Conservation (phyloP, 1,140 invertebrate genomes). For the Papilio helenus region DNA sequence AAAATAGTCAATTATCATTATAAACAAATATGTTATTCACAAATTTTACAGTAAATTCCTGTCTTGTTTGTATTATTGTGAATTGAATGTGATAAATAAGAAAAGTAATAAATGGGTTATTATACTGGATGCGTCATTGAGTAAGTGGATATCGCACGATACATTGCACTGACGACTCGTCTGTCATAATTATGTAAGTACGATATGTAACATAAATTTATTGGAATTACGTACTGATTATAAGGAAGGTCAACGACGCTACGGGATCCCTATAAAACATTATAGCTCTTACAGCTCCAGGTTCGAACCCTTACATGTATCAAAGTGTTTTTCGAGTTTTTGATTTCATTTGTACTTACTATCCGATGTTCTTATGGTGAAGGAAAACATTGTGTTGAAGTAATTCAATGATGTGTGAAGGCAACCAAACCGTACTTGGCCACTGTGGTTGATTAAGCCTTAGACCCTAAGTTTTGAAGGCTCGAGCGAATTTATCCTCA, state of each 20-base stretch:
- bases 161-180: not conserved
- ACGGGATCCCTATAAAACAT: not conserved
- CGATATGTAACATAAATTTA: slow-evolving; percentile 1
- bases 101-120: slow-evolving; percentile 31
- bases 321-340: no score
- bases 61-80: not conserved
- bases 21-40: not conserved
- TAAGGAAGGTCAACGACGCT: not conserved
- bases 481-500: no score
- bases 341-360: no score
- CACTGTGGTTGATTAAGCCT: no score
- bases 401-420: no score
- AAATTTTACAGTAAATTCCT: not conserved
- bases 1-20: not conserved
- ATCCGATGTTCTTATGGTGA: no score
- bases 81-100: slow-evolving; percentile 1
- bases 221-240: not conserved
- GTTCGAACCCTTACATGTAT: no score
- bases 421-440: no score
- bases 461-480: no score
- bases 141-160: slow-evolving; percentile 6
- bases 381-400: no score
- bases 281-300: not conserved
- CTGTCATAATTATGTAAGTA: slow-evolving; percentile 9
- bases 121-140: slow-evolving; percentile 19